These are phyloP conservation scores for Drosophila meridionalis DNA, from an alignment of 2,888 invertebrate genomes.

Conservation along the genomic window DNA sequence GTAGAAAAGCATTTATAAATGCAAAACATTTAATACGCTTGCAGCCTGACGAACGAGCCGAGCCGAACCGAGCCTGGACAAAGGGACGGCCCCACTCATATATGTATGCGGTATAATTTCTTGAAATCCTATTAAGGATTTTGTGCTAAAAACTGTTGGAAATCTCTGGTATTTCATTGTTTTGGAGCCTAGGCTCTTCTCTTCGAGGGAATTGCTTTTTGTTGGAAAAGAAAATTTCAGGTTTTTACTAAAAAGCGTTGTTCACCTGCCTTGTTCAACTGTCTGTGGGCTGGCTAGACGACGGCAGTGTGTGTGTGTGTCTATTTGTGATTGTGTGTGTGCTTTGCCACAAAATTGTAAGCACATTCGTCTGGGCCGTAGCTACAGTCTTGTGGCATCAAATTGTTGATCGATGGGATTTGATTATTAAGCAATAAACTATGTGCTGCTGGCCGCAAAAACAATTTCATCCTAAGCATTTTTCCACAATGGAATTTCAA, in stretches of 20 bases:
- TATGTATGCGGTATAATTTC: slow-evolving; percentile 26
- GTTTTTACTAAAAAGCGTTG: slow-evolving; percentile 5
- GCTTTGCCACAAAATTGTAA: slow-evolving; percentile 32
- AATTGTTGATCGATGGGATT: slow-evolving; percentile 62
- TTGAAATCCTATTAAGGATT: slow-evolving; percentile 50
- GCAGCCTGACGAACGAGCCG: slow-evolving; percentile 5
- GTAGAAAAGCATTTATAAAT: slow-evolving; percentile 45
- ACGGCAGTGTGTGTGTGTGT: not conserved
- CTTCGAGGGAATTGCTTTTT: not conserved
- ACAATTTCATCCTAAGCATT: slow-evolving; percentile 37
- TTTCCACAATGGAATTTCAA: slow-evolving; percentile 57
- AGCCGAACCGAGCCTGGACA: not conserved
- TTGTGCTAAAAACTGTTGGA: slow-evolving; percentile 21
- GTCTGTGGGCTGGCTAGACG: slow-evolving; percentile 14
- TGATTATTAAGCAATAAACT: slow-evolving; percentile 65
- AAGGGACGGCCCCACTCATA: not conserved
- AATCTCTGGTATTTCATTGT: slow-evolving; percentile 22
- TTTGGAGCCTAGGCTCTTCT: slow-evolving; percentile 7
- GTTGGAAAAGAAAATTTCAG: not conserved
- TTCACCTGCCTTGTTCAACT: slow-evolving; percentile 5
- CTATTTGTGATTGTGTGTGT: slow-evolving; percentile 11
- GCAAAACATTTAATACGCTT: slow-evolving; percentile 50
- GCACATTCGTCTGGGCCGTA: slow-evolving; percentile 18
- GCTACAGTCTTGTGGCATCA: slow-evolving; percentile 38
- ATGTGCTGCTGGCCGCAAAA: slow-evolving; percentile 43